Base-by-base conservation (phyloP, 64 coral and sea anemone genomes). In the Anthopleura sola region DNA sequence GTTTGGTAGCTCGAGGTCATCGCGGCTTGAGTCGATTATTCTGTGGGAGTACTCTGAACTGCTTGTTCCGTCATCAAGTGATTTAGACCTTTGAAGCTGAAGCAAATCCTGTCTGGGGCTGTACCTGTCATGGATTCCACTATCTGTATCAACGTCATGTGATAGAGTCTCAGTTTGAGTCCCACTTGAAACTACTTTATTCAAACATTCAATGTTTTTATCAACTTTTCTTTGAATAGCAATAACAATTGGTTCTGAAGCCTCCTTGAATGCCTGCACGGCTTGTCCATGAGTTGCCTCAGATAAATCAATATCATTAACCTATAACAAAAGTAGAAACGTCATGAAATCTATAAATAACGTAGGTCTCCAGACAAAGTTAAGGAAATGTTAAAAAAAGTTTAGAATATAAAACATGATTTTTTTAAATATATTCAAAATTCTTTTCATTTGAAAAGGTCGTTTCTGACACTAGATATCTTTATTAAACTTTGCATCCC, bases 251-350 rank as follows among this genome's bases (percentile, higher is more conserved):
- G 93, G 89, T 86, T 94, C 88, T 24, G 88, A 84, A 37, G 97
- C 97, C 18, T 68, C 93, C 78, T 99, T 99, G 75, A 99, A 92
- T n/a, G 89, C 91, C 82, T 86, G 82, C 49, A 99, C 97, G 28
- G 97, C 97, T 89, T 87, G 81, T 62, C 84, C 83, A 87, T 99
- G 97, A 74, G 90, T 85, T 32, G 92, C 97, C 55, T 99, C 93
- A 36, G 90, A 85, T 23, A 99, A 62, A 60, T 99, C 82, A 64
- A 92, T 88, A 24, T 92, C 85, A 75, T 99, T 95, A 28, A 99
- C 93, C 97, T 99, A 58, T 3, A 37, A 79, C 20, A 23, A 79
- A 79, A 79, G 18, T 4, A 48, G 8, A 79, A 44, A 38, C 76
- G 20, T 79, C 76, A 79, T 79, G 7, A 40, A 79, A 34, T 15